phyloP scores from a whole-genome alignment of 2,888 invertebrate genomes.

The Drosophila vallismaia region DNA sequence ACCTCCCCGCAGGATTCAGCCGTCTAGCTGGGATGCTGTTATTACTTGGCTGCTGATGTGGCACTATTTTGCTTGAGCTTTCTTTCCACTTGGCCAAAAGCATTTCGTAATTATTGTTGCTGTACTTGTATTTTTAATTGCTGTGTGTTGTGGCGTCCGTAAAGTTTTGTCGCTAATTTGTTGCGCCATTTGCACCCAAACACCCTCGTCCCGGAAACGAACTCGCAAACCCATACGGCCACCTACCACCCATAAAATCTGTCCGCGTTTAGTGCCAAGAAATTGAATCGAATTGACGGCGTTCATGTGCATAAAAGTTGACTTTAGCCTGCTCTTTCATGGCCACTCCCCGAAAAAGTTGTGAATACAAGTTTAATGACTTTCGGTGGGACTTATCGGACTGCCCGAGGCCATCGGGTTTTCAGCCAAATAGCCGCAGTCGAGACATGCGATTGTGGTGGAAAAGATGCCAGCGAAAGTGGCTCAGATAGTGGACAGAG shows the following conservation, averaged over 20 bases:
- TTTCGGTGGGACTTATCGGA: slow-evolving; percentile 42
- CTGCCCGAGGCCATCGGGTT: slow-evolving; percentile 20
- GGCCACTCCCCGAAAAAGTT: slow-evolving; percentile 23
- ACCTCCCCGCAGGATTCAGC: background rate
- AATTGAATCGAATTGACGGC: slow-evolving; percentile 58
- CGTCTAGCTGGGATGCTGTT: slow-evolving; percentile 27
- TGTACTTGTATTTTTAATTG: slow-evolving; percentile 65
- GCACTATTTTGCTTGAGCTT: slow-evolving; percentile 24
- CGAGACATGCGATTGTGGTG: slow-evolving; percentile 28
- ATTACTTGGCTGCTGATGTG: slow-evolving; percentile 37
- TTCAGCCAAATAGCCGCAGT: slow-evolving; percentile 20
- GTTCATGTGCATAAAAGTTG: slow-evolving; percentile 54
- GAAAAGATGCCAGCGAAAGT: slow-evolving; percentile 30
- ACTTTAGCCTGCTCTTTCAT: slow-evolving; percentile 31
- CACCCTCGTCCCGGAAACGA: slow-evolving; percentile 19
- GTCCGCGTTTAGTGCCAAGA: slow-evolving; percentile 49
- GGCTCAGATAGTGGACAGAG: slow-evolving; percentile 14
- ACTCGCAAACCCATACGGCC: slow-evolving; percentile 2
- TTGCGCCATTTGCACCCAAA: slow-evolving; percentile 60
- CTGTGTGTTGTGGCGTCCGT: slow-evolving; percentile 41
- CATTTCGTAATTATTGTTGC: slow-evolving; percentile 29
- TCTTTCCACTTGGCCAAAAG: slow-evolving; percentile 32
- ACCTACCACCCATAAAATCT: slow-evolving; percentile 11
- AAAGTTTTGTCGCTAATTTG: slow-evolving; percentile 73
- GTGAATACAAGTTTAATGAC: slow-evolving; percentile 47